Evolutionary conservation across 1,140 invertebrate species (phyloP).

Genomic region (Eulimnadia texana): DNA sequence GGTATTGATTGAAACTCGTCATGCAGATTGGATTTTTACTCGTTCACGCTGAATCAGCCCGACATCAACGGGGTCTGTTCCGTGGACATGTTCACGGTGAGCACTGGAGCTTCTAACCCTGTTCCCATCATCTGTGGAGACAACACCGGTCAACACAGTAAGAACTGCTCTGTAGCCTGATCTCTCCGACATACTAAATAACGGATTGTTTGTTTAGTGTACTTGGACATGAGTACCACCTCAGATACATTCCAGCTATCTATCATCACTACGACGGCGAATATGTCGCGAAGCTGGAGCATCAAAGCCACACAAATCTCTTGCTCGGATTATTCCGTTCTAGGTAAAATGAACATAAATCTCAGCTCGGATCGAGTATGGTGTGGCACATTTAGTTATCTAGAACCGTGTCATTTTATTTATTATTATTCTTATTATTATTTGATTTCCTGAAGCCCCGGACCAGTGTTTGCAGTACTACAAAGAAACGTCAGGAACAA

Average conservation of each 20-base stretch:
- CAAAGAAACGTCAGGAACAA: slow-evolving; percentile 41
- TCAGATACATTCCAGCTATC: background rate
- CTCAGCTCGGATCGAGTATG: too few relatives aligned
- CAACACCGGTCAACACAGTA: slow-evolving; percentile 59
- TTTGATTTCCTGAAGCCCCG: slow-evolving; percentile 4
- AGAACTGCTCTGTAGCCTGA: slow-evolving; percentile 16
- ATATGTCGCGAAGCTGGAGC: slow-evolving; percentile 4
- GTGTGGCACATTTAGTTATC: too few relatives aligned
- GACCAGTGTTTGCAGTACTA: slow-evolving; percentile 55
- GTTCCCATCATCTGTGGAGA: slow-evolving; percentile 61
- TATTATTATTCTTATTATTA: background rate
- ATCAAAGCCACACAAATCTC: slow-evolving; percentile 10
- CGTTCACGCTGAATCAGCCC: slow-evolving; percentile 52
- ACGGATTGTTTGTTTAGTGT: background rate
- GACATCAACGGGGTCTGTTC: slow-evolving; percentile 52
- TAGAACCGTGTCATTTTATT: too few relatives aligned
- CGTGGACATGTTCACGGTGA: slow-evolving; percentile 48
- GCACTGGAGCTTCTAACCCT: slow-evolving; percentile 43
- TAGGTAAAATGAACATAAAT: too few relatives aligned
- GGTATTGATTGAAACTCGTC: background rate
- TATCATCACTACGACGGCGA: background rate
- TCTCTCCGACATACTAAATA: background rate
- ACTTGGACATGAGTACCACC: background rate
- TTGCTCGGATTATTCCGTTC: background rate
- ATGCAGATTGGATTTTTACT: slow-evolving; percentile 51